Conservation (phyloP, 2,113 vertebrate genomes). For the Syrrhaptes paradoxus region DNA sequence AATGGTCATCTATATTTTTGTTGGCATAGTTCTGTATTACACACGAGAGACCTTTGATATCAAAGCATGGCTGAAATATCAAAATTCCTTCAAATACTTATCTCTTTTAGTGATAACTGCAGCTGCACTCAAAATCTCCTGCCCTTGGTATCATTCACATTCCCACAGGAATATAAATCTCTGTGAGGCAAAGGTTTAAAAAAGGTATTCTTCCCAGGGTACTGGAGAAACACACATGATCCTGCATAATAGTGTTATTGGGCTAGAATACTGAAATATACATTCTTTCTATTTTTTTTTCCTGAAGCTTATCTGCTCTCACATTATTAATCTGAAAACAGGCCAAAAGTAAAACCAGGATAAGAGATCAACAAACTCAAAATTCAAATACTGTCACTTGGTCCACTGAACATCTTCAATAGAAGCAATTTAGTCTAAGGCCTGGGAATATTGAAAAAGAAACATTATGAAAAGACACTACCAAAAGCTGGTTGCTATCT, state of each 20-base stretch:
- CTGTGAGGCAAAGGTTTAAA: not conserved
- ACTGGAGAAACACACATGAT: not conserved
- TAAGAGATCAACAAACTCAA: not conserved
- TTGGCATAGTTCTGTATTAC: not conserved
- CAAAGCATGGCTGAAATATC: not conserved
- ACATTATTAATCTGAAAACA: constrained; percentile 1
- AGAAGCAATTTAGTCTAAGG: not conserved
- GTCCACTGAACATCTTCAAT: not conserved
- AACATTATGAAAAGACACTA: not conserved
- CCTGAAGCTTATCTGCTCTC: not conserved
- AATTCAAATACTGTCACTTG: not conserved
- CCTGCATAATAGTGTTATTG: not conserved
- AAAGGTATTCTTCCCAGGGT: not conserved
- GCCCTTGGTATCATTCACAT: not conserved
- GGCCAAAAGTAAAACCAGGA: not conserved
- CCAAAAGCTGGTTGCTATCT: not conserved
- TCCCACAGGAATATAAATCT: constrained; percentile 41
- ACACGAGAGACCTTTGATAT: not conserved
- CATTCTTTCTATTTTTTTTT: fast-evolving
- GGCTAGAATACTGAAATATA: not conserved
- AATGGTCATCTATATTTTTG: not conserved
- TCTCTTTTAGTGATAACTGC: not conserved
- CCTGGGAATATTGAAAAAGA: constrained; percentile 1
- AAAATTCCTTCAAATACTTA: constrained; percentile 27
- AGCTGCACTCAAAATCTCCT: constrained; percentile 19